Evolutionary conservation across 2,888 invertebrate species (phyloP), one percentile per base, ranked within the genome.

Genomic region (Sinotaia quadrata): DNA sequence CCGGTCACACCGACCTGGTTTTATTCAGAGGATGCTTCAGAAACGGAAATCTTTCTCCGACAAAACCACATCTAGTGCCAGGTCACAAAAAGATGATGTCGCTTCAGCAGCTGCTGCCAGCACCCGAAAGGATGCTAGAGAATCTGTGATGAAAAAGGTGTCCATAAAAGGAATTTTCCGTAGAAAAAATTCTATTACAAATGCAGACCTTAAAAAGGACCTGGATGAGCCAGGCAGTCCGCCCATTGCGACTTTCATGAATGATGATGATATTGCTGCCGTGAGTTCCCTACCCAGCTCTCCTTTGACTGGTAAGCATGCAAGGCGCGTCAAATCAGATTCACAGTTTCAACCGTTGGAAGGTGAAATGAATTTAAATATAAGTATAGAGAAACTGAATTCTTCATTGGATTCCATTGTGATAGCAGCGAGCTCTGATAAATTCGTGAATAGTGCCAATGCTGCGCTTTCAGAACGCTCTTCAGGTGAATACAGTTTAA

Each of bases 1-100:
- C 4, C 37, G 70, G 24, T 54, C 67, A 1, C 80, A 81, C 70
- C 77, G 78, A 63, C 74, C 78, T 4, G 78, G 77, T 12, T 80
- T 83, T 54, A 73, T 83, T 31, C 77, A 82, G 62, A 76, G 81
- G 62, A 78, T 83, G 72, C 78, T 82, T 44, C 74, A 77, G 27
- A 79, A 78, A 65, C 62, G 80, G 51, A 82, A 80, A 69, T 47
- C 69, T 7, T 36, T 57, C 37, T 57, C 58, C 24, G 59, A 59
- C 5, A 61, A 56, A 15, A 24, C 56, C 44, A 34, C 7, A 59
- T 37, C 34, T 47, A 18, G 44, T 41, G 15, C 27, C 18, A 33
- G 36, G 33, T 34, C 27, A 12, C n/a, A 49, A 15, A 2, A 33
- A 8, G 44, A 37, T 21, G 65, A 65, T 2, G 49, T 41, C 12